Evolutionary conservation across 2,888 invertebrate genomes (phyloP).

Genomic region (Rhagonycha fulva): DNA sequence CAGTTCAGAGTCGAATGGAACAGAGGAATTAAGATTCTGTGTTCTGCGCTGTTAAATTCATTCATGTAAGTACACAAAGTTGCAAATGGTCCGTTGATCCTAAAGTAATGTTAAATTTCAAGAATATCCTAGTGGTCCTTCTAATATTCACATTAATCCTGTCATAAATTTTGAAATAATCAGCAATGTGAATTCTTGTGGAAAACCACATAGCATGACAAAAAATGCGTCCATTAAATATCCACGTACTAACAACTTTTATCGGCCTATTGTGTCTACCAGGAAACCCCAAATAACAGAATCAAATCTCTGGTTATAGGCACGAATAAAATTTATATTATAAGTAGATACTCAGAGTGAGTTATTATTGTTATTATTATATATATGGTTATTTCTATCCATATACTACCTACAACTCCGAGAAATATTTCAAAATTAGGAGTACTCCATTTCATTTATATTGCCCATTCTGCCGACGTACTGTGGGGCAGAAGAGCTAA

Average conservation of each 20-base stretch:
- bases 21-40: constrained; percentile 68
- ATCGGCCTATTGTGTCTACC: constrained; percentile 74
- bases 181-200: constrained; percentile 69
- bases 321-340: too few relatives aligned
- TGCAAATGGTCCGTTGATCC: constrained; percentile 74
- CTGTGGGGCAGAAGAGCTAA: too few relatives aligned
- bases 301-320: too few relatives aligned
- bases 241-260: constrained; percentile 68
- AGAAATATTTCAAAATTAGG: too few relatives aligned
- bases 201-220: constrained; percentile 65
- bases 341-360: too few relatives aligned
- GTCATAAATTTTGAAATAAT: constrained; percentile 73
- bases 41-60: constrained; percentile 70
- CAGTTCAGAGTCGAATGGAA: constrained; percentile 70
- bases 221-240: constrained; percentile 67
- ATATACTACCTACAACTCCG: too few relatives aligned
- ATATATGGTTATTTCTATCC: too few relatives aligned
- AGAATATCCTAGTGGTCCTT: too few relatives aligned
- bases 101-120: constrained; percentile 47
- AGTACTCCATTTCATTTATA: too few relatives aligned
- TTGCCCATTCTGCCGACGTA: too few relatives aligned
- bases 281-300: constrained; percentile 78
- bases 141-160: constrained; percentile 70
- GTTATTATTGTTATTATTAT: too few relatives aligned
- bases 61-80: constrained; percentile 73